Evolutionary conservation across 2,888 invertebrate species (phyloP).

Genomic region (Apamea monoglypha): DNA sequence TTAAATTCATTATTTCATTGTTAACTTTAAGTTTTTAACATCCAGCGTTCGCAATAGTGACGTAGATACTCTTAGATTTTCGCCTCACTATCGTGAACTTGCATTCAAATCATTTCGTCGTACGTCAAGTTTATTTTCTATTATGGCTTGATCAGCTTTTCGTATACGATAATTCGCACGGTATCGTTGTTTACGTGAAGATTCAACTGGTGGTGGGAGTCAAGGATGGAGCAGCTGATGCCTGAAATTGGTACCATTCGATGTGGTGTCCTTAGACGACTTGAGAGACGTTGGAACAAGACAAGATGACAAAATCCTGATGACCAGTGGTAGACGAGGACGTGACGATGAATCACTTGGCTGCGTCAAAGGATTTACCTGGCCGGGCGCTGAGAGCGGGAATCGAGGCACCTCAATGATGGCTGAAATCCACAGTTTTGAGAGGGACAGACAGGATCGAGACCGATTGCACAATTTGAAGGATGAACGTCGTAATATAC

Average conservation of each 20-base stretch:
- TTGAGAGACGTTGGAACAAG: slow-evolving; percentile 12
- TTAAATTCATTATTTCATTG: slow-evolving; percentile 78
- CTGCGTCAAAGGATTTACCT: slow-evolving; percentile 28
- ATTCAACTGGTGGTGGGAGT: slow-evolving; percentile 15
- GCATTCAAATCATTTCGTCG: slow-evolving; percentile 58
- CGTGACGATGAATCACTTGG: slow-evolving; percentile 22
- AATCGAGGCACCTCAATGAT: slow-evolving; percentile 38
- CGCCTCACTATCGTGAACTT: slow-evolving; percentile 54
- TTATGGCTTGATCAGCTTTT: slow-evolving; percentile 73
- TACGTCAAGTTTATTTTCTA: slow-evolving; percentile 67
- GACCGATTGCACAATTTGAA: slow-evolving; percentile 13
- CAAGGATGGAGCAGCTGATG: slow-evolving; percentile 1
- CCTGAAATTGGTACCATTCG: slow-evolving; percentile 4
- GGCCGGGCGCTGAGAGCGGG: slow-evolving; percentile 34
- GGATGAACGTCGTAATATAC: slow-evolving; percentile 31
- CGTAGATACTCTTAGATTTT: slow-evolving; percentile 29
- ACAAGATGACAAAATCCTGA: slow-evolving; percentile 34
- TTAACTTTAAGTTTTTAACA: slow-evolving; percentile 72
- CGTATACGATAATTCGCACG: slow-evolving; percentile 79
- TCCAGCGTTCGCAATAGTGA: slow-evolving; percentile 68
- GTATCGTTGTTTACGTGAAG: slow-evolving; percentile 79
- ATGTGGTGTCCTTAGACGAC: slow-evolving; percentile 19
- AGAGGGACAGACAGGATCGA: slow-evolving; percentile 5
- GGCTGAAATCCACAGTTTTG: slow-evolving; percentile 29
- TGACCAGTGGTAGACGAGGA: slow-evolving; percentile 33